These are phyloP conservation scores for Polypterus senegalus DNA, from an alignment of 2,113 vertebrate genomes.

Conservation along the genomic window DNA sequence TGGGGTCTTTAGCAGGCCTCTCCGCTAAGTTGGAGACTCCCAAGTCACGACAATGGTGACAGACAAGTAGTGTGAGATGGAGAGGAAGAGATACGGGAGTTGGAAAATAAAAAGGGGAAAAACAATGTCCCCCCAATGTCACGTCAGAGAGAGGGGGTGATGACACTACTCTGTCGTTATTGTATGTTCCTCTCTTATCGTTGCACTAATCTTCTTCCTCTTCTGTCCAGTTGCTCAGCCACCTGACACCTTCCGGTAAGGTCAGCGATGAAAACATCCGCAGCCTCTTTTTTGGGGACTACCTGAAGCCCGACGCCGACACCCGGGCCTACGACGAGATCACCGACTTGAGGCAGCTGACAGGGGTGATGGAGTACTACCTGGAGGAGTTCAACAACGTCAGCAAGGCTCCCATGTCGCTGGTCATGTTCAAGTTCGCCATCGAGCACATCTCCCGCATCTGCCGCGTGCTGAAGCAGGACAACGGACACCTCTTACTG, in stretches of 20 bases:
- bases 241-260: constrained; percentile 60
- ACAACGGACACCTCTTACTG: constrained; percentile 71
- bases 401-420: constrained; percentile 78
- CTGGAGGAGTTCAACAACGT: constrained; percentile 74
- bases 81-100: no score
- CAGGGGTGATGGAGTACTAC: constrained; percentile 66
- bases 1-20: no score
- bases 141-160: no score
- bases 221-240: constrained; percentile 58
- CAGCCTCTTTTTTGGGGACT: constrained; percentile 82
- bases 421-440: constrained; percentile 86
- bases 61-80: no score
- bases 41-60: no score
- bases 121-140: no score
- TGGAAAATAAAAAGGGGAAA: no score
- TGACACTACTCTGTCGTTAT: no score
- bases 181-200: no score
- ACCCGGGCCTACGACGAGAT: constrained; percentile 71
- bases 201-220: constrained; percentile 6
- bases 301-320: constrained; percentile 47
- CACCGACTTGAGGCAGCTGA: constrained; percentile 61
- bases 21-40: no score
- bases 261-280: constrained; percentile 65
- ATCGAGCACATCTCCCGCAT: constrained; percentile 85
- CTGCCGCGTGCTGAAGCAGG: constrained; percentile 77